Conservation (phyloP, 2,797 vertebrate genomes). For the Kryptopterus vitreolus region DNA sequence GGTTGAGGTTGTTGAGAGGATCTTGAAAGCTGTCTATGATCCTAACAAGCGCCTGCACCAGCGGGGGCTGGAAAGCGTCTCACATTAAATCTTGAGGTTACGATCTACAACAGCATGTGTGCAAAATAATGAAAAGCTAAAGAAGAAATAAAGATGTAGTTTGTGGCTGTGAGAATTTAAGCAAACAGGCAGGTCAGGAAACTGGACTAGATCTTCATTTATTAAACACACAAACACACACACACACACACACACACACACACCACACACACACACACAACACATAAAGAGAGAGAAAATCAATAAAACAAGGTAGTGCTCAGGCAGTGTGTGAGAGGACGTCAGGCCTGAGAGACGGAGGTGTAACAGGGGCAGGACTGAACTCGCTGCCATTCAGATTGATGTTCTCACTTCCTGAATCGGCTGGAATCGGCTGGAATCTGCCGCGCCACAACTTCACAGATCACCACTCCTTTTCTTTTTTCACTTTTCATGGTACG, state of each 20-base stretch:
- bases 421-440: background rate
- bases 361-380: conserved; percentile 64
- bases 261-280: too few species aligned
- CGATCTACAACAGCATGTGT: too few species aligned
- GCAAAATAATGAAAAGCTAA: too few species aligned
- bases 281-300: background rate
- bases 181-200: background rate
- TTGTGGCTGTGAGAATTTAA: background rate
- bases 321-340: conserved; percentile 2
- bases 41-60: too few species aligned
- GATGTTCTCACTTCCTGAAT: conserved; percentile 45
- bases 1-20: too few species aligned
- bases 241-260: too few species aligned
- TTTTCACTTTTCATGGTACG: background rate
- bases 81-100: too few species aligned
- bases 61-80: too few species aligned
- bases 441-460: background rate
- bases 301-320: background rate
- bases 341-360: conserved; percentile 60
- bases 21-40: too few species aligned
- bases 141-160: background rate
- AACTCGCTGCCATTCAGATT: background rate
- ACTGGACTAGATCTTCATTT: background rate
- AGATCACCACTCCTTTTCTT: background rate
- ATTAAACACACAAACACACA: background rate